These are phyloP conservation scores for Siphlonurus alternatus DNA, from an alignment of 2,888 invertebrate species.

Conservation along the genomic window DNA sequence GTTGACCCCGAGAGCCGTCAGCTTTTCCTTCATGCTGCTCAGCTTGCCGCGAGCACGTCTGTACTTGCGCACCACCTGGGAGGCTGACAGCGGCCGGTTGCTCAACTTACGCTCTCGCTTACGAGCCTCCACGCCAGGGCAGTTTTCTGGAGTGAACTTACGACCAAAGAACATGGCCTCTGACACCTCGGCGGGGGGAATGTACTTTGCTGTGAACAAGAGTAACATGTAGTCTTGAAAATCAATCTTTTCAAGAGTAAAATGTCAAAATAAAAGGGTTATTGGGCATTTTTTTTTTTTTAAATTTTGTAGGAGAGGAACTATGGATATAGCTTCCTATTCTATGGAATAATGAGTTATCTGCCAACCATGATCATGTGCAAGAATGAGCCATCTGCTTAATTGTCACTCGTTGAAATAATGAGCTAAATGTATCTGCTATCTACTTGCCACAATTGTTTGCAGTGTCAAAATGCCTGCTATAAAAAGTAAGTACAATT, in stretches of 20 bases:
- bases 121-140: background rate
- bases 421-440: too few relatives aligned
- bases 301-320: too few relatives aligned
- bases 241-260: background rate
- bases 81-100: slow-evolving; percentile 14
- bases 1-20: slow-evolving; percentile 33
- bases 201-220: slow-evolving; percentile 38
- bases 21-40: slow-evolving; percentile 29
- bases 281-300: too few relatives aligned
- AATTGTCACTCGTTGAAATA: too few relatives aligned
- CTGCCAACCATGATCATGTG: too few relatives aligned
- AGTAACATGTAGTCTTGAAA: slow-evolving; percentile 3
- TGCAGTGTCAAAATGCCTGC: too few relatives aligned
- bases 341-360: too few relatives aligned
- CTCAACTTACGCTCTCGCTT: slow-evolving; percentile 40
- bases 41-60: slow-evolving; percentile 16
- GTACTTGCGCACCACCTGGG: slow-evolving; percentile 4
- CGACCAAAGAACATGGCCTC: background rate
- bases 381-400: too few relatives aligned
- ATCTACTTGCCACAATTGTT: too few relatives aligned
- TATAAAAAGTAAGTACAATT: too few relatives aligned
- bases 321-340: too few relatives aligned
- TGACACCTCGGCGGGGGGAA: slow-evolving; percentile 37
- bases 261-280: too few relatives aligned
- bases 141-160: background rate